Base-by-base conservation (phyloP, 1,140 invertebrate species). In the Drosophila jambulina region DNA sequence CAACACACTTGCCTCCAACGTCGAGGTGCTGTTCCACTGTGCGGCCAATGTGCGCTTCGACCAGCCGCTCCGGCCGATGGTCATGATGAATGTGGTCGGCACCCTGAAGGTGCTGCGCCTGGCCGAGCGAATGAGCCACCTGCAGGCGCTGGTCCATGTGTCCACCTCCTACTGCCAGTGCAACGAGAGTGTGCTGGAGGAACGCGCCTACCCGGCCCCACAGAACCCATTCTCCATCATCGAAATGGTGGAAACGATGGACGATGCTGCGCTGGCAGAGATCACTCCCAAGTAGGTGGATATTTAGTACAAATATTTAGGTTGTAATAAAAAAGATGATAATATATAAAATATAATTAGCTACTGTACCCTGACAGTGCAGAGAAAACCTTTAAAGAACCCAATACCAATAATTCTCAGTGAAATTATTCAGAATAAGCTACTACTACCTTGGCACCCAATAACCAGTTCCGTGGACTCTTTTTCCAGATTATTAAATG, bases 1-100 rank as follows among this genome's bases (percentile, higher is more conserved):
- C 70, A 75, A 93, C 38, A 82, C 91, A 62, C 76, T 95, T 23
- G 93, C 93, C 54, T 92, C 94, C 13, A 94, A 96, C 65, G 95
- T 97, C 19, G 95, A 96, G 32, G 94, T 98, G n/a, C 94, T 98
- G 1, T 97, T 98, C 93, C 97, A 98, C 86, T 97, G 96, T 80
- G 98, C 98, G n/a, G 98, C 98, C 23, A 98, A 97, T 85, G 96
- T 96, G 67, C 91, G 98, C 46, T 99, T 99, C 92, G 97, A 99
- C 88, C 98, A 98, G 93, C 95, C 95, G 25, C 93, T 99, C 0
- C 96, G 95, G 80, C 93, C 95, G 6, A 95, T 96, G 4, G 93
- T 96, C n/a, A 94, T 95, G 9, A 94, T 95, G 85, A 97, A 97
- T 80, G 94, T 95, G 3, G 85, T 94, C 10, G 96, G 95, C 1